Evolutionary conservation across 2,113 vertebrate genomes (phyloP), one percentile per base, ranked within the genome.

Genomic region (Gallinago media): DNA sequence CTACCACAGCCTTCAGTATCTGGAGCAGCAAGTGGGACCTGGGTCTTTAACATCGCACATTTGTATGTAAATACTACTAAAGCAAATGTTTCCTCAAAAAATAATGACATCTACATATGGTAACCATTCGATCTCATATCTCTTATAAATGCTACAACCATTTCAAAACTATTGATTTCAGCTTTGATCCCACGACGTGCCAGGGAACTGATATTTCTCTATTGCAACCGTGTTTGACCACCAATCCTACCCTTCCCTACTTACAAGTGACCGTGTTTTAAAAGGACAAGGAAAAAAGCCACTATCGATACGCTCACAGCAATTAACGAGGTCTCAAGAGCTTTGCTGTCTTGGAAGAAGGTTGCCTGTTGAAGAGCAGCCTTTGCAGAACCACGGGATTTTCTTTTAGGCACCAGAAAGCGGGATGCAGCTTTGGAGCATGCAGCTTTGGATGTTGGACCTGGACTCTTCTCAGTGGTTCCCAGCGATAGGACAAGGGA

Each of bases 111-210:
- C 67, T 21, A 23, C 50, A 56, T 44, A 26, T 10, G 58, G 67
- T 27, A 79, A 55, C 27, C 26, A 91, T 88, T 88, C 23, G 11
- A n/a, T 91, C 76, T 67, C 89, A 52, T 15, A 29, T n/a, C 52
- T 89, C 88, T 75, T 42, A 77, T 47, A 96, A 97, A 95, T 50
- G 34, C 25, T 31, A 52, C 13, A 66, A 96, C 42, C n/a, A 32
- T 65, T 94, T 84, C 44, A 78, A 86, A 84, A 66, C 72, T 15
- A 12, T 3, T 42, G 56, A 78, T 58, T 72, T 42, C 34, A 67
- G 42, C 62, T 88, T 79, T 65, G 62, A 85, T 18, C 20, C 62
- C 12, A 4, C 8, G 20, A 54, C 15, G 8, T 1, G 4, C 32
- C 58, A 65, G 67, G 49, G 61, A 92, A 29, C 42, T 8, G 9